phyloP scores from a whole-genome alignment of 2,113 vertebrate genomes.

The Carollia perspicillata region DNA sequence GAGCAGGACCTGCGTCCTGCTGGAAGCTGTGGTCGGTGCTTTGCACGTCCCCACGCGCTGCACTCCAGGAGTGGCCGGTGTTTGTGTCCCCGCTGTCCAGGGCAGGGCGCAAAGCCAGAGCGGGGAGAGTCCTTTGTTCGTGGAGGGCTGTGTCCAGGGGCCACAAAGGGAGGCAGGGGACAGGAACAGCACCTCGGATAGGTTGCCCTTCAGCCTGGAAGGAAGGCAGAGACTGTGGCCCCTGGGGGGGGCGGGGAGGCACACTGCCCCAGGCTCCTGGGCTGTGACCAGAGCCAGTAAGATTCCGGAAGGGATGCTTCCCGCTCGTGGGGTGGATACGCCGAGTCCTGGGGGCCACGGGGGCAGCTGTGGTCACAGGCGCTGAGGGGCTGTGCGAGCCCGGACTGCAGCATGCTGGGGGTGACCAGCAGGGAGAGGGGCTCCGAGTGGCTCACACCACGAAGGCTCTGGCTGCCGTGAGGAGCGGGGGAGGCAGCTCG shows the following conservation, averaged over 20 bases:
- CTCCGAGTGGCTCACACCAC: too few relatives aligned
- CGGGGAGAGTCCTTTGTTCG: not conserved
- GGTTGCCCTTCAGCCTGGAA: too few relatives aligned
- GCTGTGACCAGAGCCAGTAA: not conserved
- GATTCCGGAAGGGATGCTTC: not conserved
- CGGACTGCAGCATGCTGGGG: too few relatives aligned
- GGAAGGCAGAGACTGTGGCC: fast-evolving
- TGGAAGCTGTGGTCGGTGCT: too few relatives aligned
- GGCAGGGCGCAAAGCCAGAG: not conserved
- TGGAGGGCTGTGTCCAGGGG: fast-evolving
- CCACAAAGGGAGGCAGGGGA: too few relatives aligned
- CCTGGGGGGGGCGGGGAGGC: not conserved
- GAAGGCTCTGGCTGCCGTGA: not conserved
- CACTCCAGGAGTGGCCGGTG: not conserved
- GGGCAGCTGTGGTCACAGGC: not conserved
- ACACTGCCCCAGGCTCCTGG: too few relatives aligned
- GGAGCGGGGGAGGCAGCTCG: not conserved
- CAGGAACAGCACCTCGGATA: not conserved
- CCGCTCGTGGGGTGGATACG: fast-evolving
- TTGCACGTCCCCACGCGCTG: not conserved
- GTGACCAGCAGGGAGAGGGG: not conserved
- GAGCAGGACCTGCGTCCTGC: not conserved
- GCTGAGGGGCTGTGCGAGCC: too few relatives aligned
- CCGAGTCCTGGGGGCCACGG: fast-evolving
- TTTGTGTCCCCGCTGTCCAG: not conserved